These are phyloP conservation scores for Chloropsis hardwickii DNA, from an alignment of 2,113 vertebrate species.

Conservation along the genomic window DNA sequence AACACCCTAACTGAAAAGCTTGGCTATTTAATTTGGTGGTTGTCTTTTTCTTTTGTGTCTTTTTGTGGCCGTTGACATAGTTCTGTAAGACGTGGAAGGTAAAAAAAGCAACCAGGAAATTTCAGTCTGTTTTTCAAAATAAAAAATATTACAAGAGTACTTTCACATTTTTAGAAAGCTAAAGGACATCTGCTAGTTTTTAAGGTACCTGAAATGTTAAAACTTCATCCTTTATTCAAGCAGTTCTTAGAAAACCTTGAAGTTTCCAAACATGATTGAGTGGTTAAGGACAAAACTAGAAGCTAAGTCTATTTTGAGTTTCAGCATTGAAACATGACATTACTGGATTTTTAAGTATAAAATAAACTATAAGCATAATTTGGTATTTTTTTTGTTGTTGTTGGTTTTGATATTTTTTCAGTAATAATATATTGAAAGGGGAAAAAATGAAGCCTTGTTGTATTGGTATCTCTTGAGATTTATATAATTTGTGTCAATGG, in stretches of 20 bases:
- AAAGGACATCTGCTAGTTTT: background rate
- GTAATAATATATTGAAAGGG: background rate
- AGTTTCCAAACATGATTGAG: background rate
- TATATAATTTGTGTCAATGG: background rate
- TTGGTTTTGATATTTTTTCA: background rate
- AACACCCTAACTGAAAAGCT: background rate
- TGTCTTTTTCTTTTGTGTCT: background rate
- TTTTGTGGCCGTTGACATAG: background rate
- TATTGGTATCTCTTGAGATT: background rate
- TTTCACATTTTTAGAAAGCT: background rate
- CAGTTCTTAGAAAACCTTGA: slow-evolving; percentile 35
- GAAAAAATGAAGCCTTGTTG: background rate
- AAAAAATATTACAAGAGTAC: background rate
- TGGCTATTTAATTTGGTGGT: background rate
- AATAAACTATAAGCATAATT: background rate
- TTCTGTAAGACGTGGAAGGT: background rate
- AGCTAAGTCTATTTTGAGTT: background rate
- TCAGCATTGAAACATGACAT: background rate
- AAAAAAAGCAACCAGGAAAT: slow-evolving; percentile 15
- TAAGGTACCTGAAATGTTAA: slow-evolving; percentile 19
- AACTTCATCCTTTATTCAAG: slow-evolving; percentile 14
- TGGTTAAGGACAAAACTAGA: slow-evolving; percentile 3
- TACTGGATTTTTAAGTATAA: background rate
- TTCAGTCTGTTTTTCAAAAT: background rate
- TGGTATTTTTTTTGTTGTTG: background rate